Percentiles rank a stretch among this genome's conserved stretches.
phyloP scores from a whole-genome alignment of 2,797 vertebrate species.

The Parauchenoglanis ngamensis region DNA sequence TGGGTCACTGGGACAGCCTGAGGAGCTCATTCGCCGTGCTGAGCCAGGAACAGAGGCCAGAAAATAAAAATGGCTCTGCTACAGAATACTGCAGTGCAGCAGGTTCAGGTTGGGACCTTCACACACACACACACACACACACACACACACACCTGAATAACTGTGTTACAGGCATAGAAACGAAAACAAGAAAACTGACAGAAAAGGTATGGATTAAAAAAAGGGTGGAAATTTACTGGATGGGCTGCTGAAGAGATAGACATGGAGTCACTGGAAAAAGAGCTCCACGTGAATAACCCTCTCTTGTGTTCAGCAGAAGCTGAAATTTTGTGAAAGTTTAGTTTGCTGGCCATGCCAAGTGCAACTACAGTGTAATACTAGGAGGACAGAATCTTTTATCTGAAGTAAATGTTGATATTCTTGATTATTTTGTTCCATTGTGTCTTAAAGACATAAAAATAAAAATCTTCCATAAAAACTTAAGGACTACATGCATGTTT shows the following conservation, averaged over 20 bases:
- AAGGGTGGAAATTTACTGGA: not conserved
- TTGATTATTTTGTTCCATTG: not conserved
- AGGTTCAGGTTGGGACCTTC: not conserved
- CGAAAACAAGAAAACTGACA: not conserved
- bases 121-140: not conserved
- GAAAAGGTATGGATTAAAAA: not conserved
- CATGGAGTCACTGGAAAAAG: not conserved
- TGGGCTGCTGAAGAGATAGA: not conserved
- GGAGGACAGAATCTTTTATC: not conserved
- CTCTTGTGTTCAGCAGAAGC: not conserved
- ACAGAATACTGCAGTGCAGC: conserved; percentile 6
- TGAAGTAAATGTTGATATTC: not conserved
- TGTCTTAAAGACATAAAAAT: no score
- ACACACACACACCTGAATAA: not conserved
- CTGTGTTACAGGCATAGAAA: not conserved
- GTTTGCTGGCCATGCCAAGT: not conserved
- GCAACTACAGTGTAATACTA: not conserved
- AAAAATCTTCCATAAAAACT: not conserved
- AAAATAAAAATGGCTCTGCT: not conserved
- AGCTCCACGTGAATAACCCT: no score
- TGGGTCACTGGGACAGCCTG: conserved; percentile 23
- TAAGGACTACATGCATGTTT: not conserved
- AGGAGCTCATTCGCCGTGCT: conserved; percentile 21
- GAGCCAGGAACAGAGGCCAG: not conserved
- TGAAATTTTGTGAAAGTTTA: not conserved